Evolutionary conservation across 2,797 vertebrate genomes (phyloP).

Genomic region (Lithobates pipiens): DNA sequence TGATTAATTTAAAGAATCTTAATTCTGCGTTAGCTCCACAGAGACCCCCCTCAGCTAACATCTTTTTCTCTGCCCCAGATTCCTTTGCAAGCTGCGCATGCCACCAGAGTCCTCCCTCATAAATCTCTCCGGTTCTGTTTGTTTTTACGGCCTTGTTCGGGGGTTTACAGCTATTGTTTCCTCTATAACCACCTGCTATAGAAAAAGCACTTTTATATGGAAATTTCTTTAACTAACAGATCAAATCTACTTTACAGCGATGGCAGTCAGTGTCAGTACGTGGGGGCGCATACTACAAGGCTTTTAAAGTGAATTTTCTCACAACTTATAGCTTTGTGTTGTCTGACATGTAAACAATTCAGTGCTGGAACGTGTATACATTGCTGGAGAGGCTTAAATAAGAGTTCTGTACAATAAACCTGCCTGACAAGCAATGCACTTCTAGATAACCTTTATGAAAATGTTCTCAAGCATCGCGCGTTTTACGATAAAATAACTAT

Average conservation of each 20-base stretch:
- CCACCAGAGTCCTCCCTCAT: too few relatives aligned
- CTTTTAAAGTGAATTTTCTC: constrained; percentile 1
- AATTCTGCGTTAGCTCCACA: too few relatives aligned
- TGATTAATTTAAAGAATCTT: too few relatives aligned
- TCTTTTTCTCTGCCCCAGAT: too few relatives aligned
- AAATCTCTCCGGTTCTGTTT: neutral
- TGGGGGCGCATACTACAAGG: neutral
- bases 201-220: constrained; percentile 19
- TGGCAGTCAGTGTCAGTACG: constrained; percentile 1
- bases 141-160: neutral
- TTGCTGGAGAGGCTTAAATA: constrained; percentile 9
- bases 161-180: neutral
- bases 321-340: constrained; percentile 9
- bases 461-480: neutral
- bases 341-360: constrained; percentile 31
- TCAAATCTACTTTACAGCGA: neutral
- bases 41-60: too few relatives aligned
- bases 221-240: neutral
- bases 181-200: neutral
- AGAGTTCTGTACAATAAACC: neutral
- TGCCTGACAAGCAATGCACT: neutral
- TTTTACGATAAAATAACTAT: neutral
- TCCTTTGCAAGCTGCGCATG: neutral
- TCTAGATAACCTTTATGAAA: constrained; percentile 2
- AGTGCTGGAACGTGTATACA: neutral